Percentiles rank a stretch among this genome's conserved stretches.
Evolutionary conservation across 2,113 vertebrate genomes (phyloP).

Genomic region (Silurus glanis): DNA sequence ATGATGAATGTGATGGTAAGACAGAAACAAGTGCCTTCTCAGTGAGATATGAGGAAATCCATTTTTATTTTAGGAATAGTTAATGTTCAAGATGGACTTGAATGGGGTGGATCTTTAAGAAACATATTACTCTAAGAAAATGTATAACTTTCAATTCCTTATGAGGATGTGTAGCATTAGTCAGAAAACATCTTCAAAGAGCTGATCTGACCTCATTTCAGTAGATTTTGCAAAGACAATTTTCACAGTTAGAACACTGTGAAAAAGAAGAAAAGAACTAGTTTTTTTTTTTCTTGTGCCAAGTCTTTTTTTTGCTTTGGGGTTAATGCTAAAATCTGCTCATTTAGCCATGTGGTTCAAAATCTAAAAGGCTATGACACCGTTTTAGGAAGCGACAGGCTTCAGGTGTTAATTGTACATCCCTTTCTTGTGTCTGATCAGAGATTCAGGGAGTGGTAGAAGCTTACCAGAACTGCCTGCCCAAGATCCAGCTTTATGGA

Average conservation of each 20-base stretch:
- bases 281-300: neutral
- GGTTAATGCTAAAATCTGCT: conserved; percentile 33
- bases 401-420: conserved; percentile 22
- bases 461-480: conserved; percentile 93
- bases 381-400: neutral
- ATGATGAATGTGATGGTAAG: conserved; percentile 94
- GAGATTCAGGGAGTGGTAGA: conserved; percentile 94
- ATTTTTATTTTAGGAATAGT: neutral
- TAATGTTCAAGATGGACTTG: neutral
- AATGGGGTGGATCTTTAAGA: neutral
- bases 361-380: conserved; percentile 22
- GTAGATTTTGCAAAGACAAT: conserved; percentile 7
- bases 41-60: neutral
- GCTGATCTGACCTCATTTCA: conserved; percentile 15
- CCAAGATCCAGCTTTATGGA: conserved; percentile 92
- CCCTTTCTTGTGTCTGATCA: conserved; percentile 61
- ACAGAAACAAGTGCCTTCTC: neutral
- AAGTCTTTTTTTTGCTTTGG: neutral
- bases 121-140: too few relatives aligned
- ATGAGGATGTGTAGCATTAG: neutral
- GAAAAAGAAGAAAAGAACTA: neutral
- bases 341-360: conserved; percentile 13
- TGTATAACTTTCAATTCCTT: neutral
- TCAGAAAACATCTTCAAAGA: neutral
- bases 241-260: neutral